phyloP scores from a whole-genome alignment of 2,113 vertebrate genomes.

The Sapajus apella region DNA sequence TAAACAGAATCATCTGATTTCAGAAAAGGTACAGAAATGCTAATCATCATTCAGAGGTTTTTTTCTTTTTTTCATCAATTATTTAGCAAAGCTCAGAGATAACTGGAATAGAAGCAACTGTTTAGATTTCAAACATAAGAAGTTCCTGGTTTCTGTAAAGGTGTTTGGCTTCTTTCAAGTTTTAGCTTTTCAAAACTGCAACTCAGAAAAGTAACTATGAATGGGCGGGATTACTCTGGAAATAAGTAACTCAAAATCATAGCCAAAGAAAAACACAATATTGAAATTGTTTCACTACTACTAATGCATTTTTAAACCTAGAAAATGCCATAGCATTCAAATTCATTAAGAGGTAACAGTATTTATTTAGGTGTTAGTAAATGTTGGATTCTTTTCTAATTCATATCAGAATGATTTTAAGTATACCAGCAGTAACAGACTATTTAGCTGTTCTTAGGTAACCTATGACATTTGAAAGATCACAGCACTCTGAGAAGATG shows the following conservation, averaged over 20 bases:
- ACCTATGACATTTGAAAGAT: no score
- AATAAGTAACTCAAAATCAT: slow-evolving; percentile 4
- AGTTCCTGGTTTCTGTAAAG: background rate
- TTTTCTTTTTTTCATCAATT: background rate
- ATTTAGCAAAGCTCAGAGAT: background rate
- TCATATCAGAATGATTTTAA: background rate
- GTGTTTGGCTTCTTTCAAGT: background rate
- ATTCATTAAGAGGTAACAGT: background rate
- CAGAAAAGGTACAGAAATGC: background rate
- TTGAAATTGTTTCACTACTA: background rate
- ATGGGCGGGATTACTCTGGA: background rate
- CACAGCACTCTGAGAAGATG: no score
- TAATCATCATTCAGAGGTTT: background rate
- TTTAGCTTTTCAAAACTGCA: slow-evolving; percentile 32
- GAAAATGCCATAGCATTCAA: background rate
- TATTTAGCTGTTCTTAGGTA: no score
- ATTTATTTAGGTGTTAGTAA: background rate
- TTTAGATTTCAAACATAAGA: background rate
- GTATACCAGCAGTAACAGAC: background rate
- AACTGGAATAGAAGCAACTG: background rate
- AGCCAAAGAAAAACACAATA: background rate
- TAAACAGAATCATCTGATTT: background rate
- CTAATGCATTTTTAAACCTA: background rate
- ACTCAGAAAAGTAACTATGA: background rate
- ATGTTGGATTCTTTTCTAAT: background rate